Evolutionary conservation across 2,888 invertebrate genomes (phyloP).

Genomic region (Agriopis aurantiaria): DNA sequence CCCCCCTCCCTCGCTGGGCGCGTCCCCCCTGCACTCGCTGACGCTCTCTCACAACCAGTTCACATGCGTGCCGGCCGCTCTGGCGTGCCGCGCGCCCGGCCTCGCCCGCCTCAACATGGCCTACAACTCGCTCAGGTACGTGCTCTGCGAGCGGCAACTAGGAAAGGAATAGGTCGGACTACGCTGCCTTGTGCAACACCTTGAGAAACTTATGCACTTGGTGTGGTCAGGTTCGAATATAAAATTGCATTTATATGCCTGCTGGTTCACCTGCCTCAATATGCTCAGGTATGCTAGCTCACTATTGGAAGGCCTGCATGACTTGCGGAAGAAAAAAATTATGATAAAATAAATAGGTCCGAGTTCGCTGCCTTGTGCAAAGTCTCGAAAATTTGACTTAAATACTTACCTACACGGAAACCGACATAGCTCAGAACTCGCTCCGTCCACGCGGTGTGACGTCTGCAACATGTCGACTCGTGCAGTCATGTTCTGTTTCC

Average conservation of each 20-base stretch:
- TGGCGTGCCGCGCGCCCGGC: constrained; percentile 96
- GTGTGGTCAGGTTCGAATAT: too few species aligned
- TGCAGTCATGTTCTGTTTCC: background rate
- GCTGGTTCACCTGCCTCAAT: too few species aligned
- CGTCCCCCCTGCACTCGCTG: constrained; percentile 90
- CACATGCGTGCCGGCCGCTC: constrained; percentile 93
- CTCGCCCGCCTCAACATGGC: constrained; percentile 96
- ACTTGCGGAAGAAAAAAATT: too few species aligned
- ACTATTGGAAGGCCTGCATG: too few species aligned
- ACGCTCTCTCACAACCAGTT: constrained; percentile 97
- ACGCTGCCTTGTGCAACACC: background rate
- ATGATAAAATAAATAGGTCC: background rate
- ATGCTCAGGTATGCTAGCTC: too few species aligned
- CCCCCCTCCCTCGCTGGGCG: constrained; percentile 72
- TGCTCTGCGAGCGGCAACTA: too few species aligned
- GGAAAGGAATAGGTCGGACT: background rate
- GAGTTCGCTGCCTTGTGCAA: background rate
- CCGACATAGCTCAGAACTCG: too few species aligned
- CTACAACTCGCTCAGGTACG: constrained; percentile 89
- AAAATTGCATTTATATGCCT: too few species aligned
- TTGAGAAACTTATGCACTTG: too few species aligned
- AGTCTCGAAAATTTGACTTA: background rate
- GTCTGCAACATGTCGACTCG: too few species aligned
- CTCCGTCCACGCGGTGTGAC: too few species aligned
- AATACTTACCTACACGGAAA: too few species aligned